phyloP scores from a whole-genome alignment of 1,140 invertebrate species.

The Drosophila chauvacae region DNA sequence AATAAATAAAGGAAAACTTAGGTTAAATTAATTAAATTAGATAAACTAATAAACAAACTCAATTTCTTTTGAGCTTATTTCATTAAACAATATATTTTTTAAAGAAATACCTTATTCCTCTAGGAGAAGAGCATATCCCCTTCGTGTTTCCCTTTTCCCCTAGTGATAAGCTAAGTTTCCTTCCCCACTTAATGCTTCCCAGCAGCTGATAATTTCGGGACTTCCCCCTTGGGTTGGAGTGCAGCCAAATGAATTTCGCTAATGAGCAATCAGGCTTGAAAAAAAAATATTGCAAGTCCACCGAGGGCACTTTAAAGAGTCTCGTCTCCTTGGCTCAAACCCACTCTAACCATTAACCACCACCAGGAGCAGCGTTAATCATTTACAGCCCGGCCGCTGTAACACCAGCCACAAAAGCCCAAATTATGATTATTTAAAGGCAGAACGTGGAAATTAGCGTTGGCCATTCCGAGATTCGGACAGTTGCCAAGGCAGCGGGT shows the following conservation, averaged over 20 bases:
- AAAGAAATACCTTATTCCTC: not conserved
- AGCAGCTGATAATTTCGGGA: constrained; percentile 41
- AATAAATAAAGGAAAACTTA: not conserved
- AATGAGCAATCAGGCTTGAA: constrained; percentile 80
- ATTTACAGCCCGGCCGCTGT: constrained; percentile 58
- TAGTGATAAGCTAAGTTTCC: constrained; percentile 1
- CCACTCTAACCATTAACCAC: constrained; percentile 3
- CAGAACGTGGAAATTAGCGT: constrained; percentile 63
- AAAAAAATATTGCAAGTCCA: constrained; percentile 54
- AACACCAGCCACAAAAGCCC: constrained; percentile 59
- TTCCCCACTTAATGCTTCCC: constrained; percentile 36
- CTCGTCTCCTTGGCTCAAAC: not conserved
- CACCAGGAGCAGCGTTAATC: constrained; percentile 62
- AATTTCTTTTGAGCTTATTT: not conserved
- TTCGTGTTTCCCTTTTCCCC: not conserved
- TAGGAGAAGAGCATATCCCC: not conserved
- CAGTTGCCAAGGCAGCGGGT: constrained; percentile 66
- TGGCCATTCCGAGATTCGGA: constrained; percentile 28
- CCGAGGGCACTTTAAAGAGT: constrained; percentile 53
- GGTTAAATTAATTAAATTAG: no score
- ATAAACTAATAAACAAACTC: no score
- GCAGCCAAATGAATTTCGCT: constrained; percentile 76
- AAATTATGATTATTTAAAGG: constrained; percentile 77
- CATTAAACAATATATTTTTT: not conserved
- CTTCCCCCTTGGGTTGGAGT: constrained; percentile 58